phyloP scores from a whole-genome alignment of 2,888 invertebrate genomes.

The Drosophila koepferae region DNA sequence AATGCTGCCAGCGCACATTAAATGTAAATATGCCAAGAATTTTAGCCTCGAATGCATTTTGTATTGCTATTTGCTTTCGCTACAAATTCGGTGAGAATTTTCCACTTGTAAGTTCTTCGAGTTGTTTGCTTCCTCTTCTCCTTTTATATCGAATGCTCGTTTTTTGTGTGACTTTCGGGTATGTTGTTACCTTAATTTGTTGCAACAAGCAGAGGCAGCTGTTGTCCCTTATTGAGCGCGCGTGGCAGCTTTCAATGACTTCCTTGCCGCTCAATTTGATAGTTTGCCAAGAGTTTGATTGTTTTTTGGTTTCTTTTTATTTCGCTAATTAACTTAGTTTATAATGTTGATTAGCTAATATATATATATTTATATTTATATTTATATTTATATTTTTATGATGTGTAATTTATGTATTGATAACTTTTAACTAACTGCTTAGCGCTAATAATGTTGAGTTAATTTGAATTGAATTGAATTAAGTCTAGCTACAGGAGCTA shows the following conservation, averaged over 20 bases:
- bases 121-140: constrained; percentile 6
- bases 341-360: constrained; percentile 15
- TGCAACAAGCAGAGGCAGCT: constrained; percentile 20
- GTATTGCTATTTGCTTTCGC: constrained; percentile 54
- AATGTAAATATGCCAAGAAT: constrained; percentile 83
- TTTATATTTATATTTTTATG: constrained; percentile 21
- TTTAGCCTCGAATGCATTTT: constrained; percentile 84
- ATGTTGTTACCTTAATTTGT: constrained; percentile 46
- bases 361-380: neutral
- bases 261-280: constrained; percentile 30
- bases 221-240: constrained; percentile 27
- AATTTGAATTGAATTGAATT: constrained; percentile 24
- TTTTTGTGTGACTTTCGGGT: constrained; percentile 15
- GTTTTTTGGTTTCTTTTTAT: constrained; percentile 2
- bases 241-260: constrained; percentile 26
- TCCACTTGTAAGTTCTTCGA: constrained; percentile 31
- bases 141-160: constrained; percentile 8
- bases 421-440: constrained; percentile 31
- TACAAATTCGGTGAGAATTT: constrained; percentile 48
- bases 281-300: constrained; percentile 20
- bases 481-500: constrained; percentile 35
- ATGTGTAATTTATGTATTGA: constrained; percentile 20
- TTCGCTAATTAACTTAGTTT: constrained; percentile 12
- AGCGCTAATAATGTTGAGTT: constrained; percentile 21
- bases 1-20: constrained; percentile 80